Base-by-base conservation (phyloP, 2,888 invertebrate species). In the Pherbina coryleti region DNA sequence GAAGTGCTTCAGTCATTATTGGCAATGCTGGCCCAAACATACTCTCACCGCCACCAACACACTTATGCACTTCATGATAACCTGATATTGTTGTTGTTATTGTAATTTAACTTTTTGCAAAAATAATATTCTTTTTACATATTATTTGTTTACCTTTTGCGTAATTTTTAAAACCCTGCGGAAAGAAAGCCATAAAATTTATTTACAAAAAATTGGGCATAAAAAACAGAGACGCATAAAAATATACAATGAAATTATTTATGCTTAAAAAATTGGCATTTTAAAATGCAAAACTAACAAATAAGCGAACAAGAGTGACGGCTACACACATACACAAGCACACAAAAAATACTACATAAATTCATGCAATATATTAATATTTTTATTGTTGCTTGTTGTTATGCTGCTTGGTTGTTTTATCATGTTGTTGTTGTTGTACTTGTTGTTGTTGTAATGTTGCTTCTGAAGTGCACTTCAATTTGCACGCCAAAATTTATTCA, bases 1-100 rank as follows among this genome's bases (percentile, higher is more conserved):
- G 69, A 69, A 69, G 69, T 69, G 31, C 53, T 51, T 51, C 53
- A 22, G 69, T 69, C 69, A 51, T 69, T 69, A 69, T 69, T 49
- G 25, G 51, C 17, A 11, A 44, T 31, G 37, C 28, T 22, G 2
- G 9, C 53, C 17, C 4, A 53, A n/a, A 60, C 5, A 44, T 19
- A 17, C 7, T n/a, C 25, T 25, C 51, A 44, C 7, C 44, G 22
- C 49, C 5, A 69, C 17, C 44, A 17, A 28, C 37, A 19, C 5
- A 37, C 51, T 14, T 14, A 22, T 53, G 9, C 19, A 19, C 57
- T 37, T 37, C 37, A 8, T 4, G 57, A 3, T 22, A 4, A 22
- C 25, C 25, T 14, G 57, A 25, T 25, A 60, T 60, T 60, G 3
- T 44, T 44, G 44, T 44, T 44, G 44, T 44, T 44, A 44, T 44